Evolutionary conservation across 2,888 invertebrate species (phyloP), one percentile per base, ranked within the genome.

Genomic region (Chrysodeixis includens): DNA sequence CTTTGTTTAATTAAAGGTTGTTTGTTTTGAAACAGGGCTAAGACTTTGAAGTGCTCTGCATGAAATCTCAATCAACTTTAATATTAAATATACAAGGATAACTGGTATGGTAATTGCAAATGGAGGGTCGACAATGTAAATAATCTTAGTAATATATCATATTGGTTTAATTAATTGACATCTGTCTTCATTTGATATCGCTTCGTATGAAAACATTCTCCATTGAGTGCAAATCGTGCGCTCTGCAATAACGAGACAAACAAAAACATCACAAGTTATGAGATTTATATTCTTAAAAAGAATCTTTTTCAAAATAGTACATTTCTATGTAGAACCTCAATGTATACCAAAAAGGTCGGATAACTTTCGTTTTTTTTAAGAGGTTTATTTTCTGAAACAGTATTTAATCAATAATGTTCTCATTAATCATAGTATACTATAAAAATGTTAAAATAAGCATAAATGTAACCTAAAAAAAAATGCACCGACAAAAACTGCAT

Each of bases 121-220:
- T 18, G 22, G 53, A 56, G 18, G 56, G 30, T 54, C 53, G 53
- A 46, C 51, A 16, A 57, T 58, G 46, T 58, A 56, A 56, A 56
- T 59, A 12, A 40, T 40, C 40, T 67, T 56, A 56, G 40, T 56
- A 52, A 14, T 59, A 55, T 30, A 61, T 40, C 46, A 46, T 56
- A 46, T 56, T 59, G 66, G 59, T 71, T 58, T 72, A 69, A 76
- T 74, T 72, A 74, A 71, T 69, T 71, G 62, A 30, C 56, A 62
- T 58, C 54, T 66, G 61, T 69, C 58, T 62, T 64, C 49, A 58
- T 30, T 30, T 63, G 52, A 63, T 67, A 74, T 61, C 58, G 51
- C 10, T 53, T 46, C 46, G n/a, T 54, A 58, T 62, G 32, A 66
- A 70, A 72, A 70, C 63, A 72, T 63, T 57, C 52, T 74, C 59